These are phyloP conservation scores for Melanotaenia parkinsoni DNA, from an alignment of 2,797 vertebrate species.

Conservation along the genomic window DNA sequence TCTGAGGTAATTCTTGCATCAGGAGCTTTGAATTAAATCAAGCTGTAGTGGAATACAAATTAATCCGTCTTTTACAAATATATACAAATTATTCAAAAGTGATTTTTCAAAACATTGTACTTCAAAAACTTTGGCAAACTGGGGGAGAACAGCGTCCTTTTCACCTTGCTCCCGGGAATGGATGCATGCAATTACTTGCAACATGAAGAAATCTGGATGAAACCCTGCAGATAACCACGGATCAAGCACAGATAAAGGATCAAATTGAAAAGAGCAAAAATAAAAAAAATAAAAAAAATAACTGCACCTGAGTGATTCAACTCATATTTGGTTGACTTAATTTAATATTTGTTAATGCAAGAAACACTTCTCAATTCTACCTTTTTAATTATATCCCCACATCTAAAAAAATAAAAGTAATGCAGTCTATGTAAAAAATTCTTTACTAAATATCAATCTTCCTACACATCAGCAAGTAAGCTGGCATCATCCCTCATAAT, in stretches of 20 bases:
- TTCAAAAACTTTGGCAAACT: constrained; percentile 29
- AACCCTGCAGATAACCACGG: constrained; percentile 27
- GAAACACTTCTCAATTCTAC: constrained; percentile 20
- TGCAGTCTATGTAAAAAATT: too few species aligned
- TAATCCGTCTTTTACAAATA: constrained; percentile 14
- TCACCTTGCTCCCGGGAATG: constrained; percentile 28
- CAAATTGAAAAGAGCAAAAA: constrained; percentile 9
- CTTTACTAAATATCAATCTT: constrained; percentile 18
- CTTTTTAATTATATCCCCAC: neutral
- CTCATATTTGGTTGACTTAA: constrained; percentile 37
- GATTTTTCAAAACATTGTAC: constrained; percentile 27
- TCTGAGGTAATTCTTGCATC: constrained; percentile 9
- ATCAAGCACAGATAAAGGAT: constrained; percentile 57
- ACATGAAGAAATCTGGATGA: constrained; percentile 54
- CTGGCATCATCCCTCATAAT: constrained; percentile 39
- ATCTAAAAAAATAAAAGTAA: neutral
- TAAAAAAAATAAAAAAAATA: constrained; percentile 6
- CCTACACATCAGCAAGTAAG: constrained; percentile 20
- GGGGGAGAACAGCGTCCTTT: constrained; percentile 30
- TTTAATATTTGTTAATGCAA: constrained; percentile 47
- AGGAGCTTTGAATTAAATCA: neutral
- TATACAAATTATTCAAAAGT: constrained; percentile 35
- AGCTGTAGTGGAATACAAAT: constrained; percentile 6
- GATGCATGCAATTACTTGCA: constrained; percentile 62
- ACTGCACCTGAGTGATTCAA: constrained; percentile 26